Percentiles rank a stretch among this genome's conserved stretches.
These are phyloP conservation scores for Perithous albicinctus DNA, from an alignment of 2,888 invertebrate genomes.

Conservation along the genomic window DNA sequence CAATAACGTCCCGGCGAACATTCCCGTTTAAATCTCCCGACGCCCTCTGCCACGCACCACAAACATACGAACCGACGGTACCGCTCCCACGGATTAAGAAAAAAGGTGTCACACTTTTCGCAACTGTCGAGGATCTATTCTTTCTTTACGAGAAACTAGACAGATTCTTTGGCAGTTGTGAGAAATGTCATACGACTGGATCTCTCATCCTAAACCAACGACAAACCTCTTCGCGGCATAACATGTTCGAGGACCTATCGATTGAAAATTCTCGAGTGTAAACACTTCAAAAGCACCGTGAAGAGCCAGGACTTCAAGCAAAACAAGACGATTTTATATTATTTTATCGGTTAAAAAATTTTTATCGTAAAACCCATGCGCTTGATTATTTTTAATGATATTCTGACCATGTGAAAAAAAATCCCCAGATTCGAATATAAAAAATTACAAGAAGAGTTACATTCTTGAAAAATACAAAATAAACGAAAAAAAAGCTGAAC, in stretches of 20 bases:
- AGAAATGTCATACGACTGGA: conserved; percentile 1
- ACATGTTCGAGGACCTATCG: background rate
- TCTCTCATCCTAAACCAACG: conserved; percentile 15
- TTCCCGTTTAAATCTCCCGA: conserved; percentile 10
- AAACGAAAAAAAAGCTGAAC: no score
- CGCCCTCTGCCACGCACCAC: conserved; percentile 28
- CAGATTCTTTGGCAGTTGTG: conserved; percentile 19
- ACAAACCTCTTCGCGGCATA: background rate
- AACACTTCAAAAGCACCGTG: background rate
- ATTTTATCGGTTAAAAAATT: no score
- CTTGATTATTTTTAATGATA: no score
- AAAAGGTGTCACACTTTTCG: background rate
- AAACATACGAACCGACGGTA: conserved; percentile 2
- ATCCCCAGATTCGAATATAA: no score
- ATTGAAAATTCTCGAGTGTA: background rate
- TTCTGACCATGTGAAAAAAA: no score
- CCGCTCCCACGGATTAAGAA: background rate
- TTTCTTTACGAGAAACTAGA: background rate
- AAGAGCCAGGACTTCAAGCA: no score
- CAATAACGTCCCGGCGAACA: conserved; percentile 11
- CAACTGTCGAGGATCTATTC: conserved; percentile 19
- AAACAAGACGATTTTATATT: no score
- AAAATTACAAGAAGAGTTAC: no score
- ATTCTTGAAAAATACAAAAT: no score
- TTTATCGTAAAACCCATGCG: no score